Evolutionary conservation across 2,797 vertebrate genomes (phyloP), one percentile per base, ranked within the genome.

Genomic region (Taenioides sp.): DNA sequence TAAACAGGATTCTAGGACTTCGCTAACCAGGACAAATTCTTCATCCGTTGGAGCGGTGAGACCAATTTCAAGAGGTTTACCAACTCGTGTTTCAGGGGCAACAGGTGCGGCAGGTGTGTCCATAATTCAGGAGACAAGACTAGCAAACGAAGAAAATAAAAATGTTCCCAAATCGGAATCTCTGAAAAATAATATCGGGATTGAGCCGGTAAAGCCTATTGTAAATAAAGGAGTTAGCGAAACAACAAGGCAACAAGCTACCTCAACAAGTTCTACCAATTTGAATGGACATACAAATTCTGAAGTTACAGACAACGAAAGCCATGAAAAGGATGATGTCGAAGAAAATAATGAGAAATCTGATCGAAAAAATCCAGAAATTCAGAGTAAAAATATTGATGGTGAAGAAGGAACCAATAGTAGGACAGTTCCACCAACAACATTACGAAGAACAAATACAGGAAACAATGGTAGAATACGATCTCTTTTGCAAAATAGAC

Each of bases 31-130:
- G 75, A 70, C 88, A 1, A 91, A 89, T 28, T 91, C 90, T 34
- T 91, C 93, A n/a, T 92, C 93, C 18, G 70, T 91, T 0, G 93
- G 89, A 61, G 89, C 88, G 58, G 79, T 83, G 4, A 88, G 87
- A 74, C 87, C 89, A 11, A 9, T 84, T 67, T 70, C 88, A 52
- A 86, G 77, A 64, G 86, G 87, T 37, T 74, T 74, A 50, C 72
- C 89, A 55, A 79, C 87, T 0, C 88, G 80, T 67, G 75, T 91
- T 34, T 91, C 88, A 7, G 88, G 81, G 25, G 87, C 90, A 31
- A 71, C 87, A 75, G 90, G 92, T 74, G 87, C 77, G 70, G 81
- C 85, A 40, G 83, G 80, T 66, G 80, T 84, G 14, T 83, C 87
- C 1, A 78, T 54, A 12, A 76, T 89, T 64, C 92, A 92, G 78